A percentile compares a stretch with the other conserved stretches of the same genome.
Conservation (phyloP, 2,113 vertebrate species). For the Chionomys nivalis region DNA sequence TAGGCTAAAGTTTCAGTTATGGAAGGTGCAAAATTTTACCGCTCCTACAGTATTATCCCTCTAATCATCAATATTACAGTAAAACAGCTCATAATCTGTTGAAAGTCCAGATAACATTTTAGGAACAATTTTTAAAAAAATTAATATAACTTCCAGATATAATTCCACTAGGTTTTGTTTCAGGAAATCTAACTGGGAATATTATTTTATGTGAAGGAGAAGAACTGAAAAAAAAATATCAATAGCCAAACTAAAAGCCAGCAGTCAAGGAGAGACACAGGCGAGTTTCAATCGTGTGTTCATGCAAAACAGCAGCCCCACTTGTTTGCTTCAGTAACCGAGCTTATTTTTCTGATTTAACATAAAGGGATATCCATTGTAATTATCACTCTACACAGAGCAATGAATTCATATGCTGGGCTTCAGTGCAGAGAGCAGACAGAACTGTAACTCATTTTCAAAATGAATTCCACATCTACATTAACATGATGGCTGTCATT, state of each 20-base stretch:
- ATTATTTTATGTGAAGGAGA: neutral
- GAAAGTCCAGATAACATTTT: neutral
- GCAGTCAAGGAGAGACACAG: neutral
- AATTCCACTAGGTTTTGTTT: neutral
- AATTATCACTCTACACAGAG: neutral
- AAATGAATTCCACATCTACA: conserved; percentile 34
- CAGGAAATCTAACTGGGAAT: neutral
- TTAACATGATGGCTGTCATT: conserved; percentile 60
- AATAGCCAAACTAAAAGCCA: neutral
- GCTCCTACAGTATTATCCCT: neutral
- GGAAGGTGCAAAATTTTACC: neutral
- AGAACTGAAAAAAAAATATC: neutral
- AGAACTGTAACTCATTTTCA: conserved; percentile 8
- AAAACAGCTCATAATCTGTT: neutral
- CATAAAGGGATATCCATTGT: neutral
- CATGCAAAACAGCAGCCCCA: neutral
- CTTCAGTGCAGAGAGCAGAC: neutral
- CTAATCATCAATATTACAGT: neutral
- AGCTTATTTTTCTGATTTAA: neutral
- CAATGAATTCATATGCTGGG: neutral
- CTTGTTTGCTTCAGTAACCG: neutral
- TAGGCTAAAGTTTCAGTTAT: neutral
- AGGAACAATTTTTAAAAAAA: neutral
- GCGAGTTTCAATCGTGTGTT: neutral
- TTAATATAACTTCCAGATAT: neutral